phyloP scores from a whole-genome alignment of 1,140 invertebrate genomes.

The Battus philenor region DNA sequence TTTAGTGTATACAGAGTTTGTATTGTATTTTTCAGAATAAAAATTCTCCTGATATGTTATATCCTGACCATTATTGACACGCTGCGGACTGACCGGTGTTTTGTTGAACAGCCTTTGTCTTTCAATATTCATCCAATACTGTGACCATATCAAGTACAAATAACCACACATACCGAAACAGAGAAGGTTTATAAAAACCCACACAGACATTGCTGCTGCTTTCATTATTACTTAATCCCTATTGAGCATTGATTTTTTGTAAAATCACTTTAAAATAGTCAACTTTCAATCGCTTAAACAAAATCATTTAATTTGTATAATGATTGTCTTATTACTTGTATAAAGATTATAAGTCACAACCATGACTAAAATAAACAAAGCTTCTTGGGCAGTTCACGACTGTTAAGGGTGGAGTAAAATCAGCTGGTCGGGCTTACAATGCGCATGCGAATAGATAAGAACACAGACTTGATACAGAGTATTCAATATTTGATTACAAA shows the following conservation, averaged over 20 bases:
- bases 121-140: conserved; percentile 81
- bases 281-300: no score
- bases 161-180: conserved; percentile 84
- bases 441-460: conserved; percentile 26
- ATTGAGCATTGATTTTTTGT: conserved; percentile 11
- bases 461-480: no score
- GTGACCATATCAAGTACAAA: conserved; percentile 82
- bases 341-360: conserved; percentile 6
- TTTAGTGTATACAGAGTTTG: conserved; percentile 30
- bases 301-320: no score
- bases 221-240: conserved; percentile 66
- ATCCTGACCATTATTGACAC: conserved; percentile 24
- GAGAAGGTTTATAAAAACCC: conserved; percentile 83
- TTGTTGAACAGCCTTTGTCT: conserved; percentile 66
- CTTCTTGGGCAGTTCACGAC: not conserved
- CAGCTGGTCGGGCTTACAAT: conserved; percentile 32
- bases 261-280: no score
- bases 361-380: conserved; percentile 5
- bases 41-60: conserved; percentile 38
- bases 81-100: conserved; percentile 39
- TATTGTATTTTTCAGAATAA: conserved; percentile 38
- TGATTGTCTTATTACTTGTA: not conserved
- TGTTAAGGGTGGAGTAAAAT: conserved; percentile 36
- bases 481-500: no score
- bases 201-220: conserved; percentile 80